Evolutionary conservation across 2,888 invertebrate species (phyloP).

Genomic region (Epistrophe grossulariae): DNA sequence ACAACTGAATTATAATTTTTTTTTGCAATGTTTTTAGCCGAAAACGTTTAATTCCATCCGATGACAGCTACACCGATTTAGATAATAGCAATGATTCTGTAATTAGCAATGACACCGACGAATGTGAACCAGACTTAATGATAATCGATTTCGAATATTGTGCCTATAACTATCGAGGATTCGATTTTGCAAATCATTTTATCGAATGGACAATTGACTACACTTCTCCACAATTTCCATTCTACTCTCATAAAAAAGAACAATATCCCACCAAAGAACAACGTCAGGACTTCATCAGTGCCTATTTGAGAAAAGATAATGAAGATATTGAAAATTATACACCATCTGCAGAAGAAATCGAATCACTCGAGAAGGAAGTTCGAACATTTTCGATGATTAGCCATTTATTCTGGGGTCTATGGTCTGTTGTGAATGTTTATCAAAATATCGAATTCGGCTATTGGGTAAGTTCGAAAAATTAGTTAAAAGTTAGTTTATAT

Average conservation of each 20-base stretch:
- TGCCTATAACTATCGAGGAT: conserved; percentile 96
- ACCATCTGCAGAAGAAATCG: conserved; percentile 85
- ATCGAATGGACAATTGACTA: conserved; percentile 97
- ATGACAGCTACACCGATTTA: conserved; percentile 77
- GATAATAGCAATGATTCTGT: conserved; percentile 81
- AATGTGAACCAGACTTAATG: conserved; percentile 86
- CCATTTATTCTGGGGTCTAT: conserved; percentile 97
- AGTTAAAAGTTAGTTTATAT: not conserved
- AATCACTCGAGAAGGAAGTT: conserved; percentile 90
- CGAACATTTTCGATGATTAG: conserved; percentile 93
- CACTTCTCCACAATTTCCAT: conserved; percentile 90
- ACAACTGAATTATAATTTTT: not conserved
- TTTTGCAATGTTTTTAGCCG: conserved; percentile 50
- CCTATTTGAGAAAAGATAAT: conserved; percentile 81
- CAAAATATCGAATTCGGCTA: conserved; percentile 97
- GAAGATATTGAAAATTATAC: conserved; percentile 80
- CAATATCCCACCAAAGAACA: conserved; percentile 91
- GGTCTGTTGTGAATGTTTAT: conserved; percentile 95
- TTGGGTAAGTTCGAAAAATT: conserved; percentile 88
- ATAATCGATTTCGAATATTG: conserved; percentile 98
- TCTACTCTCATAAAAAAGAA: conserved; percentile 88
- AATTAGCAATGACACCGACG: conserved; percentile 79
- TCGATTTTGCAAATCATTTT: conserved; percentile 97
- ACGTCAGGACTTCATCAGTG: conserved; percentile 80
- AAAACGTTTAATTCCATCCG: conserved; percentile 76